Evolutionary conservation across 2,113 vertebrate species (phyloP), one percentile per base, ranked within the genome.

Genomic region (Oxyruncus cristatus): DNA sequence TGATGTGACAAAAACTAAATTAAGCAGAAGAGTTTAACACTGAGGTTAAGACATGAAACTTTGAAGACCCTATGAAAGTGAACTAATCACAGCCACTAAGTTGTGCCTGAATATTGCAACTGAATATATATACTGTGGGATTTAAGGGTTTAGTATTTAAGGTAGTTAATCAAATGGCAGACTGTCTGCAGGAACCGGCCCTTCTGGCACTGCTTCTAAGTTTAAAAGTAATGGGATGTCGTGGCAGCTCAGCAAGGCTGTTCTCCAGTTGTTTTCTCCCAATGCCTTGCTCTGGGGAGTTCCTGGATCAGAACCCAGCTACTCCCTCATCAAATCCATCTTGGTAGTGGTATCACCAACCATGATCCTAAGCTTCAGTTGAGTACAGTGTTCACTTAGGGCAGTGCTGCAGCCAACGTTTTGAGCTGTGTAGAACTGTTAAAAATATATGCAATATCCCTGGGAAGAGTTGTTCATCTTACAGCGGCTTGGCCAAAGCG

Each of bases 321-420:
- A 30, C 63, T 52, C 7, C 32, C 18, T 72, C 18, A 21, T 56
- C 21, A 37, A 47, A 62, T 80, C 37, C 39, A 41, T 20, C 27
- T 42, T 4, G 6, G 33, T 12, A 35, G 28, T 18, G 14, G 20
- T 27, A 26, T 52, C 22, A 12, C 37, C 56, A 49, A 5, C 23
- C 16, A 55, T 62, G n/a, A 26, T 65, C n/a, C 44, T 18, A 12
- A 44, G 15, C 32, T 70, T 55, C 37, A 39, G 0, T 2, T 1
- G 37, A 66, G 7, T 6, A 1, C 66, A n/a, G 0, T 3, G 26
- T 79, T 72, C 41, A 4, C 22, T 77, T 46, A 9, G 27, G 61
- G 20, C 47, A 61, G 0, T 17, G 37, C 49, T 77, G 65, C 35
- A 67, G n/a, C 26, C 37, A 15, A 3, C 0, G 1, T 4, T 1